Conservation (phyloP, 2,113 vertebrate genomes). For the Triplophysa siluroides region DNA sequence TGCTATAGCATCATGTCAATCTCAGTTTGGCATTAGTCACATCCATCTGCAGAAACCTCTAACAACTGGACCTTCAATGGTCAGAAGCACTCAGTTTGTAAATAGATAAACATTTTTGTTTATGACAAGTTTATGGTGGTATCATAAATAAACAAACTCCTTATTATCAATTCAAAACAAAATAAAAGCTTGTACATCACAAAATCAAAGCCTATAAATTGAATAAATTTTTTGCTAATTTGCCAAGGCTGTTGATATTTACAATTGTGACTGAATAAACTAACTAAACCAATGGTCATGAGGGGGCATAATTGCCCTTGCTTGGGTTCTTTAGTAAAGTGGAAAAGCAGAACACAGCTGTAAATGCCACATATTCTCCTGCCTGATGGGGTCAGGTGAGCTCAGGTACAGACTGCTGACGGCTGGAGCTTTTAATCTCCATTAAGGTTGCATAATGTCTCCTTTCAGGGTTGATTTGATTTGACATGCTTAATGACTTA, state of each 20-base stretch:
- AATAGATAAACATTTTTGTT: too few relatives aligned
- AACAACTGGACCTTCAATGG: too few relatives aligned
- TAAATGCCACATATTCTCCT: conserved; percentile 55
- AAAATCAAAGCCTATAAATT: too few relatives aligned
- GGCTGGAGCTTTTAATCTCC: conserved; percentile 66
- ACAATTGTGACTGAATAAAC: background rate
- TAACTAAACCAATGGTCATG: conserved; percentile 11
- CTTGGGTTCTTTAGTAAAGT: conserved; percentile 33
- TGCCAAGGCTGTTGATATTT: background rate
- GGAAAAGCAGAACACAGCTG: conserved; percentile 46
- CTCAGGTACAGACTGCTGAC: conserved; percentile 44
- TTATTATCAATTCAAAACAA: too few relatives aligned
- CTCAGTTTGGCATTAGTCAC: too few relatives aligned
- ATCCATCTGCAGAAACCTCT: too few relatives aligned
- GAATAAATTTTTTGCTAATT: background rate
- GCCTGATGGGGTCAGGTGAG: conserved; percentile 37
- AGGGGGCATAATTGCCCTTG: conserved; percentile 25
- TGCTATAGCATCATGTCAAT: too few relatives aligned
- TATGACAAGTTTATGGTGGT: too few relatives aligned
- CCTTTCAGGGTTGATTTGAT: conserved; percentile 64
- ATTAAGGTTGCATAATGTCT: conserved; percentile 61
- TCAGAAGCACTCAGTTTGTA: too few relatives aligned
- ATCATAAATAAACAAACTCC: too few relatives aligned
- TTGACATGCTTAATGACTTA: conserved; percentile 57
- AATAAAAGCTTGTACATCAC: too few relatives aligned